These are phyloP conservation scores for Pristionchus fissidentatus DNA, from an alignment of 2,888 invertebrate species.

Conservation along the genomic window DNA sequence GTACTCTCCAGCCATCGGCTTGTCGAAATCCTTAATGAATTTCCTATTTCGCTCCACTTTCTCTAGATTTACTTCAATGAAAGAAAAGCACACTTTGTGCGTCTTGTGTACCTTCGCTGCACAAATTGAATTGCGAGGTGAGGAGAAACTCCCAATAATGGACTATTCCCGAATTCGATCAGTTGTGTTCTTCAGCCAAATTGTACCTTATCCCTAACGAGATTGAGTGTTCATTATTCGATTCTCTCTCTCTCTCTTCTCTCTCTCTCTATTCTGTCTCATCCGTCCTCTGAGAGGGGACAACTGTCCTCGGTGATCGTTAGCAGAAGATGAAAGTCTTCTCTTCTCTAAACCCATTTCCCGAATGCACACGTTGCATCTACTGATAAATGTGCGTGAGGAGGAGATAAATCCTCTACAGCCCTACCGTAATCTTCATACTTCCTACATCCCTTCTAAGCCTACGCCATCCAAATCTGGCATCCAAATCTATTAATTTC, in stretches of 20 bases:
- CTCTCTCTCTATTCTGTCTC: neutral
- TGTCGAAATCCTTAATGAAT: slow-evolving; percentile 73
- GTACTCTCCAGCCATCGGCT: slow-evolving; percentile 74
- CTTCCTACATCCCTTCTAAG: neutral
- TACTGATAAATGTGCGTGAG: neutral
- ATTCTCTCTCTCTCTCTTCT: slow-evolving; percentile 22
- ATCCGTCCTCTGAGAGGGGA: slow-evolving; percentile 1
- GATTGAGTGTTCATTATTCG: slow-evolving; percentile 32
- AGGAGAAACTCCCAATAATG: slow-evolving; percentile 16
- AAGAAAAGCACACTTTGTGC: neutral
- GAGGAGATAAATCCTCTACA: neutral
- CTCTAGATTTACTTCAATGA: neutral
- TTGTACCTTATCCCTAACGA: slow-evolving; percentile 13
- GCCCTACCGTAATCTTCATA: slow-evolving; percentile 36
- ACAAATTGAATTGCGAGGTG: neutral
- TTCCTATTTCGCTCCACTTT: neutral
- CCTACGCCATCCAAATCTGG: neutral
- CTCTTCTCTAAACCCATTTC: slow-evolving; percentile 24
- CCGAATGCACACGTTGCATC: neutral
- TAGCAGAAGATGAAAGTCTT: slow-evolving; percentile 5
- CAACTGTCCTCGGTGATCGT: slow-evolving; percentile 33
- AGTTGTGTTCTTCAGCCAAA: slow-evolving; percentile 4
- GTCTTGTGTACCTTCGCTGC: too few species aligned
- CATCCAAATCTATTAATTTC: slow-evolving; percentile 19
- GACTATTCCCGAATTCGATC: slow-evolving; percentile 16